Evolutionary conservation across 2,888 invertebrate species (phyloP).

Genomic region (Taenaris catops): DNA sequence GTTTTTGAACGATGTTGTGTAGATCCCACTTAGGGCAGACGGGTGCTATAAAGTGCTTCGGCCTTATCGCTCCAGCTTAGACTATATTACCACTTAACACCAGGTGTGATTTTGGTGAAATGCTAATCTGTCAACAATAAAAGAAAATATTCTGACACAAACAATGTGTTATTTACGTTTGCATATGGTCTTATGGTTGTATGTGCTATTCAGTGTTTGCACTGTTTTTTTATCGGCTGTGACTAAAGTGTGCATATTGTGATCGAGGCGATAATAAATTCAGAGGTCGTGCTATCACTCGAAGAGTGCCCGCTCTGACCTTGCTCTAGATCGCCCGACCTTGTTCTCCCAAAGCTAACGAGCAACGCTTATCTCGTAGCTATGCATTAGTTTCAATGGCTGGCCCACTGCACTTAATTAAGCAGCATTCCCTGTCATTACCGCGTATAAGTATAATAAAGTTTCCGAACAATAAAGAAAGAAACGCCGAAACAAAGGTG

Average conservation of each 20-base stretch:
- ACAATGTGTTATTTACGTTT: too few relatives aligned
- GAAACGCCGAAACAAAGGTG: too few relatives aligned
- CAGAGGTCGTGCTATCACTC: conserved; percentile 72
- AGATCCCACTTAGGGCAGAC: too few relatives aligned
- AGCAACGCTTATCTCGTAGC: conserved; percentile 46
- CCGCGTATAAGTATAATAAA: conserved; percentile 21
- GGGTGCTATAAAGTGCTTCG: too few relatives aligned
- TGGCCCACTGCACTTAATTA: conserved; percentile 55
- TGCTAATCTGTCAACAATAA: too few relatives aligned
- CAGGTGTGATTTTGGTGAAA: too few relatives aligned
- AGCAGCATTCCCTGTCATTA: conserved; percentile 41
- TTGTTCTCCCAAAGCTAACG: conserved; percentile 59
- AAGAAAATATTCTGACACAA: too few relatives aligned
- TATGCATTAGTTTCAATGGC: conserved; percentile 51
- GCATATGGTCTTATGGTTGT: too few relatives aligned
- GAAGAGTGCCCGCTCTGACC: conserved; percentile 60
- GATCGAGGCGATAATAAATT: conserved; percentile 53
- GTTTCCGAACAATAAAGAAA: too few relatives aligned
- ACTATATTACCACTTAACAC: too few relatives aligned
- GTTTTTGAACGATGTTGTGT: too few relatives aligned
- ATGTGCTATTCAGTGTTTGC: background rate
- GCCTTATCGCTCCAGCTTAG: too few relatives aligned
- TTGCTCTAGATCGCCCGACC: conserved; percentile 66
- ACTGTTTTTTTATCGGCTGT: conserved; percentile 2
- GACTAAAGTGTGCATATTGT: conserved; percentile 24